phyloP scores from a whole-genome alignment of 1,140 invertebrate species.

The Cyclargus thomasi region DNA sequence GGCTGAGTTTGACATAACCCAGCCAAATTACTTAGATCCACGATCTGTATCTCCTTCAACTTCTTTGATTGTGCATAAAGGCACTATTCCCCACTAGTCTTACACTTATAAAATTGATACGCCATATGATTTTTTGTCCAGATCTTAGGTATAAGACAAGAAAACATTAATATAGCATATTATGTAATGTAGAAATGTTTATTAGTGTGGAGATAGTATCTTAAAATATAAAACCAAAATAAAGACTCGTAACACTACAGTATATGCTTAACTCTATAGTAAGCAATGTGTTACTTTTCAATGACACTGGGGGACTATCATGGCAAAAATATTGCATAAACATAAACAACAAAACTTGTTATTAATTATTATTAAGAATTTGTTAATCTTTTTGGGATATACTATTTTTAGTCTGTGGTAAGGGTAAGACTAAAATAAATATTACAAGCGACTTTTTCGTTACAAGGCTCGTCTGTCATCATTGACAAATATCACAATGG shows the following conservation, averaged over 20 bases:
- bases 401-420: background rate
- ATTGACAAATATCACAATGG: conserved; percentile 26
- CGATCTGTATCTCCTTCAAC: too few species aligned
- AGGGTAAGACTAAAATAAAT: conserved; percentile 16
- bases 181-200: background rate
- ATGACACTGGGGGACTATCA: background rate
- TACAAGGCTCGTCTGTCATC: background rate
- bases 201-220: background rate
- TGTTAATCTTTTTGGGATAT: background rate
- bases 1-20: too few species aligned
- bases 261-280: background rate
- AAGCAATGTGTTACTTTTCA: background rate
- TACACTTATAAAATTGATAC: too few species aligned
- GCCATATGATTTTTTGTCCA: too few species aligned
- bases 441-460: background rate
- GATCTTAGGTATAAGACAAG: too few species aligned
- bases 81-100: too few species aligned
- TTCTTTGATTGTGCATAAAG: too few species aligned
- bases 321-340: background rate
- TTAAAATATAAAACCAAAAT: conserved; percentile 13
- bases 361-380: too few species aligned
- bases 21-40: too few species aligned
- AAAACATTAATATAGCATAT: background rate
- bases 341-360: background rate
- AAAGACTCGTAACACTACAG: background rate